Evolutionary conservation across 2,113 vertebrate genomes (phyloP).

Genomic region (Progne subis): DNA sequence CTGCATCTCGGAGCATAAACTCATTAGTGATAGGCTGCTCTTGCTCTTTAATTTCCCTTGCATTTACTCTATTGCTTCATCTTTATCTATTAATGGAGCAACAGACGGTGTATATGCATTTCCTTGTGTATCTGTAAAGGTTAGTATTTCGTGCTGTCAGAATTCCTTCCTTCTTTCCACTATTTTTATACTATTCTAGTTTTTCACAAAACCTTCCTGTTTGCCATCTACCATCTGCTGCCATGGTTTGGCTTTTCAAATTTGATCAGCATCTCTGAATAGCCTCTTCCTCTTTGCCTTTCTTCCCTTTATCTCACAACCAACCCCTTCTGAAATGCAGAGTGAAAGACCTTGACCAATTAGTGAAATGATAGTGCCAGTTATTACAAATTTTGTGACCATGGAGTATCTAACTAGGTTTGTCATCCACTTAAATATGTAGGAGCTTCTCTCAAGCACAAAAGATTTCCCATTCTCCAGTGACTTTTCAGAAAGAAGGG

Average conservation of each 20-base stretch:
- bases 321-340: background rate
- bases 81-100: conserved; percentile 37
- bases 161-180: background rate
- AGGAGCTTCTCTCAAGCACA: background rate
- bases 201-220: background rate
- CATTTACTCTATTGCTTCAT: conserved; percentile 34
- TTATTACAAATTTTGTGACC: background rate
- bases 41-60: background rate
- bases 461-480: background rate
- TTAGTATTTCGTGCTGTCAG: background rate
- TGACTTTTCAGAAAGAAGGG: background rate
- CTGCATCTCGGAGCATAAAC: conserved; percentile 14
- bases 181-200: background rate
- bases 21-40: conserved; percentile 19
- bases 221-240: background rate
- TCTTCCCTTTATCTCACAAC: background rate
- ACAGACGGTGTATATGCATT: background rate
- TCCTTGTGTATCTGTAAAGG: background rate
- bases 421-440: background rate
- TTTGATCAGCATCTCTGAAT: background rate
- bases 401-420: background rate
- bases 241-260: background rate
- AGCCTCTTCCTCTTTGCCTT: background rate
- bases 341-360: background rate
- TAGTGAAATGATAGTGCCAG: background rate